A percentile compares a stretch with the other conserved stretches of the same genome.
Evolutionary conservation across 2,113 vertebrate genomes (phyloP).

Genomic region (Aramus guarauna): DNA sequence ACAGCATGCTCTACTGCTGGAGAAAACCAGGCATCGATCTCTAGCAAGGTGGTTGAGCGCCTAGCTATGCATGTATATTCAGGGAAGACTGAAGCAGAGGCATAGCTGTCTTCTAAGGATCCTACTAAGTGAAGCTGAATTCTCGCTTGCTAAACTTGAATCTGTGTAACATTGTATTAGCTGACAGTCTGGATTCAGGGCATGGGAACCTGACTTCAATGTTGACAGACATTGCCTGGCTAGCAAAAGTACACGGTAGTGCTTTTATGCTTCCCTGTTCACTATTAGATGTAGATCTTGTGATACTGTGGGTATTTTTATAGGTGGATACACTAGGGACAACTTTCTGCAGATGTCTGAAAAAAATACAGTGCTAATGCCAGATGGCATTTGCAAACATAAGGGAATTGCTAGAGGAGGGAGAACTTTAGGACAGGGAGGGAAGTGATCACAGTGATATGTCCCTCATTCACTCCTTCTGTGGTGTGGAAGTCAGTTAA

Average conservation of each 20-base stretch:
- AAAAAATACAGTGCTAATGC: neutral
- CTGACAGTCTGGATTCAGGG: neutral
- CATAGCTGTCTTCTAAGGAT: neutral
- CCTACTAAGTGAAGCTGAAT: neutral
- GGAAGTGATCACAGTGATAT: neutral
- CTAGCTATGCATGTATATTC: neutral
- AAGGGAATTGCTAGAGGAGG: neutral
- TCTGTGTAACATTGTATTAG: neutral
- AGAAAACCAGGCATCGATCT: neutral
- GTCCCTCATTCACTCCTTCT: neutral
- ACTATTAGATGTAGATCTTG: neutral
- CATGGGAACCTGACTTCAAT: neutral
- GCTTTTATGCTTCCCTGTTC: neutral
- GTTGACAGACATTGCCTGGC: neutral
- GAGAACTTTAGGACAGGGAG: neutral
- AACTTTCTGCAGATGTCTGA: neutral
- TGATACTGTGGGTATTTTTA: neutral
- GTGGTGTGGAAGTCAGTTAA: neutral
- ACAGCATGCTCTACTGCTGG: neutral
- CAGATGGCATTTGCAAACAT: neutral
- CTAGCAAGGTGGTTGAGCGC: neutral
- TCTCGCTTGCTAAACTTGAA: neutral
- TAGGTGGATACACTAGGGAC: neutral
- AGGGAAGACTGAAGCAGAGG: neutral
- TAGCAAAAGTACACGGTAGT: neutral